Evolutionary conservation across 1,140 invertebrate genomes (phyloP).

Genomic region (Sitobion miscanthi): DNA sequence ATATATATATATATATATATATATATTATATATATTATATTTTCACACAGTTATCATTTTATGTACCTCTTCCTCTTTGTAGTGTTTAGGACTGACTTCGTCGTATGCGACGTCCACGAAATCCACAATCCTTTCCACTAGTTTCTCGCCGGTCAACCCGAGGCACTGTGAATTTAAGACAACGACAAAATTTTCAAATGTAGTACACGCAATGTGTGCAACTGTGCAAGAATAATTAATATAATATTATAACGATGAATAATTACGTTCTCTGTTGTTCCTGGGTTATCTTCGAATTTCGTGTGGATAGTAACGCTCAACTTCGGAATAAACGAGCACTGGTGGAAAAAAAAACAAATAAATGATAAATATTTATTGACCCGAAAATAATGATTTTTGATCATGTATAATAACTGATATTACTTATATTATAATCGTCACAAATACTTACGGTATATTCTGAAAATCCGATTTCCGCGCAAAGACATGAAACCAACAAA

Average conservation of each 20-base stretch:
- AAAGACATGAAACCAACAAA: constrained; percentile 60
- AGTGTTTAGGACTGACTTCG: constrained; percentile 82
- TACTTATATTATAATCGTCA: not conserved
- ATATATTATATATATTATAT: not conserved
- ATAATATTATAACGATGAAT: not conserved
- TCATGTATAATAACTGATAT: not conserved
- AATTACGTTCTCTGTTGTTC: constrained; percentile 86
- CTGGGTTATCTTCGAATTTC: constrained; percentile 89
- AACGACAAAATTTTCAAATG: not conserved
- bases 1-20: too few relatives aligned
- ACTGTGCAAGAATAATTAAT: not conserved
- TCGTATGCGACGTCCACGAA: constrained; percentile 88
- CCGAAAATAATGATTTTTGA: not conserved
- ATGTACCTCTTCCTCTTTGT: constrained; percentile 81
- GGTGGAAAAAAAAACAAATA: constrained; percentile 62
- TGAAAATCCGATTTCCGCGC: constrained; percentile 59
- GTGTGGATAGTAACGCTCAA: constrained; percentile 88
- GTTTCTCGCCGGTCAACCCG: constrained; percentile 74
- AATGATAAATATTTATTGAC: not conserved
- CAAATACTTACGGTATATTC: constrained; percentile 65
- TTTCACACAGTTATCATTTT: not conserved
- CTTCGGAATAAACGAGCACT: constrained; percentile 93
- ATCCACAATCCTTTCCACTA: constrained; percentile 77
- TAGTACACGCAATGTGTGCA: not conserved
- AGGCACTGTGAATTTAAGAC: constrained; percentile 69